Evolutionary conservation across 1,140 invertebrate species (phyloP).

Genomic region (Calliphora vicina): DNA sequence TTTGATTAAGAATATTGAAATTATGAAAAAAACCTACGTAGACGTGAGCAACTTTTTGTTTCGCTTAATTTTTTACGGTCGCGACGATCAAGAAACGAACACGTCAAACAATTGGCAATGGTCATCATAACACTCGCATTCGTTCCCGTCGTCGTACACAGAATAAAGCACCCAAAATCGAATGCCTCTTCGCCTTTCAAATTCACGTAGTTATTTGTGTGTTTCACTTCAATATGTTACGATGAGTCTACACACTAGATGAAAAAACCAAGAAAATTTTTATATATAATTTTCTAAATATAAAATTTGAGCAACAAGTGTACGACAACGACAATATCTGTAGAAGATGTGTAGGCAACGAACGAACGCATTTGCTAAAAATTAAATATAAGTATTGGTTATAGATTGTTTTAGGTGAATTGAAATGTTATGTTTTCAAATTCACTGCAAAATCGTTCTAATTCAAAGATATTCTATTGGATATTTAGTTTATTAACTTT

Average conservation of each 20-base stretch:
- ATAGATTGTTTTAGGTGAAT: neutral
- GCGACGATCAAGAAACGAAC: neutral
- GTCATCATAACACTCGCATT: neutral
- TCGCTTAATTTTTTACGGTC: neutral
- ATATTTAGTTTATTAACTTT: no score
- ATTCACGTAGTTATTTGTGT: no score
- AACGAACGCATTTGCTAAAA: neutral
- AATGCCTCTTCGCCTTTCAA: neutral
- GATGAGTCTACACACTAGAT: slow-evolving; percentile 10
- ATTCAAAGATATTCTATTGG: no score
- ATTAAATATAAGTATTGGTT: neutral
- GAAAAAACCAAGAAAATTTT: neutral
- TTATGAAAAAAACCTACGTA: neutral
- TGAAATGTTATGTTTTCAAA: no score
- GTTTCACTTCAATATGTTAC: neutral
- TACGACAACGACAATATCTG: slow-evolving; percentile 13
- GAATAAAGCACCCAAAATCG: neutral
- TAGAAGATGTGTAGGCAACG: neutral
- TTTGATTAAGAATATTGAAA: neutral
- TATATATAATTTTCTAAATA: slow-evolving; percentile 25
- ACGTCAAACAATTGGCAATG: slow-evolving; percentile 23
- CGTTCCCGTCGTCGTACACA: no score
- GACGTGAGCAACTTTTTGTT: neutral
- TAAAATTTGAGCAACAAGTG: slow-evolving; percentile 36
- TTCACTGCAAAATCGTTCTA: no score